Percentiles rank a stretch among this genome's conserved stretches.
These are phyloP conservation scores for Tarsius wallacei DNA, from an alignment of 2,797 vertebrate genomes.

Conservation along the genomic window DNA sequence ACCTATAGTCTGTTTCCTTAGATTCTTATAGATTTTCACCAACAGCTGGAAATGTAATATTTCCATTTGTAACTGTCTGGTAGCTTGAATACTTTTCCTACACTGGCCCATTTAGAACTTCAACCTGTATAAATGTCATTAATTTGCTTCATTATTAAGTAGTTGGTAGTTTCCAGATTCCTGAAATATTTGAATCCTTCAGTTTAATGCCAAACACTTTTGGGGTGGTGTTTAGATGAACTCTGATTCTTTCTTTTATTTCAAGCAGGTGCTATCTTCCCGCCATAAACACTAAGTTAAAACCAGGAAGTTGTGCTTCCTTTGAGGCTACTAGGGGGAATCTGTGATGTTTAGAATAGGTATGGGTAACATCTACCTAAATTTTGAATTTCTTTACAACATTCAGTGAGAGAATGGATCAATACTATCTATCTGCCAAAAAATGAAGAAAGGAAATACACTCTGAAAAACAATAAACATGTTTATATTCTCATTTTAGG, in stretches of 20 bases:
- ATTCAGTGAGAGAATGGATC: slow-evolving; percentile 69
- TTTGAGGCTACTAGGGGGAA: background rate
- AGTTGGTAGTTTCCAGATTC: slow-evolving; percentile 46
- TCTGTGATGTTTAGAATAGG: slow-evolving; percentile 19
- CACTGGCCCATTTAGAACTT: background rate
- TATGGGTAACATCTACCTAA: background rate
- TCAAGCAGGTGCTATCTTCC: slow-evolving; percentile 75
- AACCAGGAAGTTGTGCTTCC: slow-evolving; percentile 11
- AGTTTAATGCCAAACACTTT: background rate
- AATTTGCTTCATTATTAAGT: slow-evolving; percentile 51
- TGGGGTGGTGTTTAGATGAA: slow-evolving; percentile 12
- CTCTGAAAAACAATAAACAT: slow-evolving; percentile 73
- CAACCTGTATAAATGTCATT: slow-evolving; percentile 7
- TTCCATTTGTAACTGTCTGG: background rate
- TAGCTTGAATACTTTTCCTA: background rate
- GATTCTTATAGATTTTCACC: slow-evolving; percentile 65
- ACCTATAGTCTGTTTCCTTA: slow-evolving; percentile 86
- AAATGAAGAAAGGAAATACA: slow-evolving; percentile 58
- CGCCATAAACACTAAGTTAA: slow-evolving; percentile 14
- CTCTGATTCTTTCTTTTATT: slow-evolving; percentile 33
- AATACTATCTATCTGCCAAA: slow-evolving; percentile 44
- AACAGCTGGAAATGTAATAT: slow-evolving; percentile 2
- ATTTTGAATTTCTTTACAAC: slow-evolving; percentile 59
- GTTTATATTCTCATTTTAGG: slow-evolving; percentile 76
- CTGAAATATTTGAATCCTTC: slow-evolving; percentile 38